phyloP scores from a whole-genome alignment of 2,797 vertebrate genomes.

The Myiotriccus ornatus region DNA sequence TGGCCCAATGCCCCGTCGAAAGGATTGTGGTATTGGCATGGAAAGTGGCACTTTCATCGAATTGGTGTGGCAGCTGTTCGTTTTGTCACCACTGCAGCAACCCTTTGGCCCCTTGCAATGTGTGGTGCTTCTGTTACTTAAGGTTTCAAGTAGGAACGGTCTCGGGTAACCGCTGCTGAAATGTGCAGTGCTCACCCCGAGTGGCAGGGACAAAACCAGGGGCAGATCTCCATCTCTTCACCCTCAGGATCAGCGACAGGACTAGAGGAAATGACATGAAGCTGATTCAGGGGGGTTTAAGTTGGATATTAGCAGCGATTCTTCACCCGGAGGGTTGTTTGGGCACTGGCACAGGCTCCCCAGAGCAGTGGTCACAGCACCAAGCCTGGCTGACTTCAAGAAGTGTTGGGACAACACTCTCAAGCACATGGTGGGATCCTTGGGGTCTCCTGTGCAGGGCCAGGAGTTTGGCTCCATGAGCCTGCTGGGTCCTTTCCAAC shows the following conservation, averaged over 20 bases:
- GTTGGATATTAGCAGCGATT: not conserved
- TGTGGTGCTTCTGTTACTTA: not conserved
- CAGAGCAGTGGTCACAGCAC: not conserved
- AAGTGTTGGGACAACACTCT: not conserved
- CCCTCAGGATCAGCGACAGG: not conserved
- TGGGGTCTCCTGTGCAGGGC: not conserved
- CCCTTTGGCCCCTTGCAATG: not conserved
- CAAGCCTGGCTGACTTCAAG: not conserved
- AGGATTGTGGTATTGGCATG: constrained; percentile 9
- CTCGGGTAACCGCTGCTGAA: not conserved
- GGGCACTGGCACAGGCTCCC: not conserved
- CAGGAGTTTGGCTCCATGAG: not conserved
- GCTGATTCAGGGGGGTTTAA: not conserved
- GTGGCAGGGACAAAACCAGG: not conserved
- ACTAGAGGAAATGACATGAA: not conserved
- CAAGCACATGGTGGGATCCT: not conserved
- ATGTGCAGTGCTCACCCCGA: not conserved
- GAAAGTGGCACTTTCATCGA: not conserved
- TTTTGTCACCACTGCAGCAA: not conserved
- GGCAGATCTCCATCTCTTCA: not conserved
- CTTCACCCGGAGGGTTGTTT: not conserved
- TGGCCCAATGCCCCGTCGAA: constrained; percentile 4
- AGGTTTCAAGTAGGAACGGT: not conserved
- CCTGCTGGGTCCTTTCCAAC: not conserved
- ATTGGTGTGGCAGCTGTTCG: constrained; percentile 16